Evolutionary conservation across 1,140 invertebrate species (phyloP), one percentile per base, ranked within the genome.

Genomic region (Oedothorax gibbosus): DNA sequence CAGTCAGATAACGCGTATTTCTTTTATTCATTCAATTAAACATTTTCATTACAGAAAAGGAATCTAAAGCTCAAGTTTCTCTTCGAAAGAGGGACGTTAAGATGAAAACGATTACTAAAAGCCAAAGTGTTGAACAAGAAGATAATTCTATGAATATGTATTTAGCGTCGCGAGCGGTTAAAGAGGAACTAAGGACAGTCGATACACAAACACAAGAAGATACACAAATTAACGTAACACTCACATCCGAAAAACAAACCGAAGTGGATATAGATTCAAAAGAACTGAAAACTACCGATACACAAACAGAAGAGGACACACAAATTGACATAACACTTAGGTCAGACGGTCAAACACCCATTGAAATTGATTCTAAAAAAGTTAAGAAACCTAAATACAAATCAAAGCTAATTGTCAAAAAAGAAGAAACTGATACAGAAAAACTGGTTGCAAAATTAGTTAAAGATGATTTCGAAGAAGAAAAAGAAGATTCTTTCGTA

Each of bases 171-270:
- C 69, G 69, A 8, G 66, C 57, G 7, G 50, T 56, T 50, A 21
- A 54, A 53, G 81, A 35, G 81, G 81, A 84, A 75, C 21, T 84
- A 57, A 84, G 60, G 18, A 18, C 49, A 0, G 50, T 75, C 7
- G 54, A 18, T 14, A 76, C 60, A 68, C 68, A 62, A 73, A 82
- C 79, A 72, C 81, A 76, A 57, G 68, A 71, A 75, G 71, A 84
- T 11, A 66, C 49, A 62, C 12, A 35, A n/a, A 71, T 85, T 18
- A 75, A 85, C 21, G 78, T 85, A 53, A 57, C 68, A 14, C 14
- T 85, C 8, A 69, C 57, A 7, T 85, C 83, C 11, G 78, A 85
- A 76, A 57, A n/a, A 9, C 5, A n/a, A 11, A 53, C 35, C 14
- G 54, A 73, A 6, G 20, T 77, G 11, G 20, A 79, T 2, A 20